Conservation (phyloP, 2,888 invertebrate species). For the Brachylomia viminalis region DNA sequence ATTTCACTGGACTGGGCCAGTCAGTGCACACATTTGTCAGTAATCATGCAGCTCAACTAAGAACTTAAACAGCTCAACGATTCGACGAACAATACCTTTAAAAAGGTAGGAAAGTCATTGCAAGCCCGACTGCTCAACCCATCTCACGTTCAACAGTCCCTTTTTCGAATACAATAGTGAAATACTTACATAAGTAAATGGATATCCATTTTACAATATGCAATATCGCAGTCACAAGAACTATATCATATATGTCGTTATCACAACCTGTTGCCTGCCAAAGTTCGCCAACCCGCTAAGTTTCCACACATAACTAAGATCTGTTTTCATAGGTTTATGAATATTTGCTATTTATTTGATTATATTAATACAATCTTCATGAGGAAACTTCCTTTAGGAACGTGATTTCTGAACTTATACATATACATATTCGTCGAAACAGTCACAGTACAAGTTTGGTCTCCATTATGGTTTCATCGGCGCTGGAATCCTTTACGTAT, state of each 20-base stretch:
- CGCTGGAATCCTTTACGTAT: too few species aligned
- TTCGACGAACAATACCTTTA: too few species aligned
- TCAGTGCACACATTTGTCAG: too few species aligned
- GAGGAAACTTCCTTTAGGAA: not conserved
- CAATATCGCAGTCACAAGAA: constrained; percentile 15
- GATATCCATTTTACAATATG: constrained; percentile 17
- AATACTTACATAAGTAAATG: not conserved
- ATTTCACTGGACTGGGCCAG: too few species aligned
- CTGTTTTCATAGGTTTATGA: constrained; percentile 19
- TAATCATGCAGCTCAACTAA: too few species aligned
- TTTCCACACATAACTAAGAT: constrained; percentile 19
- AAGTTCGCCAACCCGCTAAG: constrained; percentile 4
- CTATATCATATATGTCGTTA: constrained; percentile 38
- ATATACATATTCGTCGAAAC: not conserved
- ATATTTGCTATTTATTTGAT: constrained; percentile 33
- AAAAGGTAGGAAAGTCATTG: not conserved
- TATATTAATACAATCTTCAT: constrained; percentile 9
- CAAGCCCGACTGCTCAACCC: not conserved
- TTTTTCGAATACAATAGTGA: not conserved
- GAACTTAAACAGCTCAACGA: too few species aligned
- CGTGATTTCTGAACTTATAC: not conserved
- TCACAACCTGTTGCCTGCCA: constrained; percentile 42
- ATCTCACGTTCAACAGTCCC: not conserved
- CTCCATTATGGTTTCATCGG: too few species aligned
- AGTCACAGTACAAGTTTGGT: not conserved